A percentile compares a stretch with the other conserved stretches of the same genome.
Evolutionary conservation across 2,888 invertebrate genomes (phyloP).

Genomic region (Tachina fera): DNA sequence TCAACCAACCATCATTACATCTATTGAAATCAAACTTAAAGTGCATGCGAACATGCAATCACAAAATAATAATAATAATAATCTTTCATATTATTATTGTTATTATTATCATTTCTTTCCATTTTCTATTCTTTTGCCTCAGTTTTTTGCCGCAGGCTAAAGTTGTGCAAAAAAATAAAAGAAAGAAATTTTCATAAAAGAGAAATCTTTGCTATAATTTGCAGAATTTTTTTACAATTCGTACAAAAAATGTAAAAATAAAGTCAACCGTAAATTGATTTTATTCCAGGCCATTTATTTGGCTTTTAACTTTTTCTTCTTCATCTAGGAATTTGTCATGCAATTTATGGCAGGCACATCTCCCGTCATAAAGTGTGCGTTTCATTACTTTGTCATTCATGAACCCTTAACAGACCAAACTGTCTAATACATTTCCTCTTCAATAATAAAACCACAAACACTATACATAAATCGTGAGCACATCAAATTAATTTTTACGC

Average conservation of each 20-base stretch:
- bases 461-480: constrained; percentile 38
- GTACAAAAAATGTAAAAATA: not conserved
- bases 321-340: constrained; percentile 50
- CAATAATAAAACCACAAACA: constrained; percentile 39
- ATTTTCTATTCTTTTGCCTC: constrained; percentile 38
- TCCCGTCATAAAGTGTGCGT: constrained; percentile 24
- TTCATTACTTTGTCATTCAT: constrained; percentile 25
- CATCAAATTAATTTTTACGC: constrained; percentile 63
- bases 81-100: constrained; percentile 7
- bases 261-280: constrained; percentile 33
- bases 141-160: constrained; percentile 25
- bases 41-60: constrained; percentile 67
- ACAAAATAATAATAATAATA: constrained; percentile 42
- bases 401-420: constrained; percentile 36
- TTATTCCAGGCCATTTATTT: constrained; percentile 48
- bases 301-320: not conserved
- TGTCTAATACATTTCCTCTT: constrained; percentile 7
- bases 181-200: constrained; percentile 18
- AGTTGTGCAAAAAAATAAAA: not conserved
- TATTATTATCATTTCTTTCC: constrained; percentile 40
- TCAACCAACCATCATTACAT: constrained; percentile 19
- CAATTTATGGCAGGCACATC: constrained; percentile 49
- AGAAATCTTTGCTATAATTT: constrained; percentile 46
- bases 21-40: constrained; percentile 39
- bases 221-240: constrained; percentile 12